Evolutionary conservation across 2,888 invertebrate genomes (phyloP), one percentile per base, ranked within the genome.

Genomic region (Lamellibrachia satsuma): DNA sequence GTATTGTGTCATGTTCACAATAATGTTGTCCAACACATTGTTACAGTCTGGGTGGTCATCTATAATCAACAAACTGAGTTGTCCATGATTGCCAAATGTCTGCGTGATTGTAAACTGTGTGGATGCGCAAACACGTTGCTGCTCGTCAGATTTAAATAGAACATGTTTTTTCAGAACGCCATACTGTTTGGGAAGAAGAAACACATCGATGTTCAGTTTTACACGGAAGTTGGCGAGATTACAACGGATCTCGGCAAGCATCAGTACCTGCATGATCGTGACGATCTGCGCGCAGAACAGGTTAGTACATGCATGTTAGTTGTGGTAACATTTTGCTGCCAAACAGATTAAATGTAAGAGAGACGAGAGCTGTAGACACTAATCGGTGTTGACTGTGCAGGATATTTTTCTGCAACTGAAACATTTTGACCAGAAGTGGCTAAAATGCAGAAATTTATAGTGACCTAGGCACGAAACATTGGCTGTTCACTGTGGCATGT

Each of bases 131-230:
- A n/a, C n/a, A n/a, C n/a, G n/a, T n/a, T 8, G 57, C 7, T 3
- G 57, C 11, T 57, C 57, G 7, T 57, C 15, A 8, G 75, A 75
- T 75, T 75, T 22, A 75, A 2, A 15, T 75, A 22, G 75, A 22
- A 22, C 6, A n/a, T 3, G 22, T 15, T 22, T 6, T 75, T 75
- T 75, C 95, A 98, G 97, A 99, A 99, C 96, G 99, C 99, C 55
- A 99, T 99, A 94, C 98, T 99, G 98, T 99, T 99, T 97, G 99
- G 99, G 95, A 99, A 99, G 97, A 99, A 99, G 97, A 99, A 99
- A 96, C 99, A 99, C 95, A 98, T 98, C 0, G 99, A 99, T 97
- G 99, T 99, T 7, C 99, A 99, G 96, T 99, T 99, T 97, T 99
- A 99, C 96, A 99, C 99, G 0, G 99, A 99, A 97, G 99, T 99